Percentiles rank a stretch among this genome's conserved stretches.
These are phyloP conservation scores for Indicator maculatus DNA, from an alignment of 2,113 vertebrate genomes.

Conservation along the genomic window DNA sequence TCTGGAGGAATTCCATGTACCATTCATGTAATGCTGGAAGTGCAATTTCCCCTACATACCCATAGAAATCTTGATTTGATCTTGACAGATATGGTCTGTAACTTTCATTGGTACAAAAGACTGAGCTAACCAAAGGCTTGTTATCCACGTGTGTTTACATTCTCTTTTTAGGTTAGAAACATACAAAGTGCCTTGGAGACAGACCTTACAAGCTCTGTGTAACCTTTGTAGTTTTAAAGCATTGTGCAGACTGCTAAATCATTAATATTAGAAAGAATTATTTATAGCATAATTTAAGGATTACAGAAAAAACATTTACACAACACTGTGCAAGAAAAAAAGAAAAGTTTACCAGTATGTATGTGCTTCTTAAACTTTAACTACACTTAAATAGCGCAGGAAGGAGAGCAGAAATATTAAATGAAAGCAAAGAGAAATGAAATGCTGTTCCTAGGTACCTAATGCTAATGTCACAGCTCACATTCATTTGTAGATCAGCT, in stretches of 20 bases:
- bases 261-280: constrained; percentile 32
- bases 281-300: background rate
- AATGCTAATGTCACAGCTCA: background rate
- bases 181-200: background rate
- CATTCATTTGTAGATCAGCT: background rate
- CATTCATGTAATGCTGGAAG: background rate
- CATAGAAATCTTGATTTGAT: background rate
- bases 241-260: background rate
- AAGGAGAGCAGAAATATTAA: constrained; percentile 6
- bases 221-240: constrained; percentile 13
- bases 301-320: background rate
- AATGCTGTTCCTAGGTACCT: background rate
- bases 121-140: background rate
- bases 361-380: background rate
- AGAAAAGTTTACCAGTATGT: background rate
- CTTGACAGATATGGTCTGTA: background rate
- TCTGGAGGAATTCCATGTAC: background rate
- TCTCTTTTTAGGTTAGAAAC: constrained; percentile 2
- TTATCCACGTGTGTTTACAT: background rate
- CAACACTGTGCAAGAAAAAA: background rate
- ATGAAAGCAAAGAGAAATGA: background rate
- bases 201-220: background rate
- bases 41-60: background rate
- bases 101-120: background rate
- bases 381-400: background rate